Percentiles rank a stretch among this genome's conserved stretches.
Conservation (phyloP, 2,888 invertebrate species). For the Stratiomys singularior region DNA sequence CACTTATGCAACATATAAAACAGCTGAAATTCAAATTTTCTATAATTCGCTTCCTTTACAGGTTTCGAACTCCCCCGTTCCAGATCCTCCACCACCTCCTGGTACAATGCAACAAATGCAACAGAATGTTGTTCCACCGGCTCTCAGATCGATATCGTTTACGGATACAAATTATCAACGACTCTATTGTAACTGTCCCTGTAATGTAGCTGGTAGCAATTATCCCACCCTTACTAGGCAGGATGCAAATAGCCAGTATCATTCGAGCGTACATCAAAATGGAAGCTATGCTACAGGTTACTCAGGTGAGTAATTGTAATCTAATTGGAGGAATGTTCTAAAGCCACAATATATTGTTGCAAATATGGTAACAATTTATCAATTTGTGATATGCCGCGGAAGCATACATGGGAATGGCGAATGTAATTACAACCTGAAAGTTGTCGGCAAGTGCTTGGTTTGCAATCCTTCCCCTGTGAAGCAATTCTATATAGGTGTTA, state of each 20-base stretch:
- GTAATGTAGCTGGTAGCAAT: constrained; percentile 42
- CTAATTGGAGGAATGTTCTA: neutral
- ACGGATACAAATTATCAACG: constrained; percentile 50
- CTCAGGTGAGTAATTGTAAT: constrained; percentile 47
- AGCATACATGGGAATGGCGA: too few relatives aligned
- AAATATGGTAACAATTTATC: too few relatives aligned
- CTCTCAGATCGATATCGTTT: constrained; percentile 48
- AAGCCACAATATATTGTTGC: too few relatives aligned
- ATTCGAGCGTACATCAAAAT: constrained; percentile 50
- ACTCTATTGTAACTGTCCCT: constrained; percentile 48
- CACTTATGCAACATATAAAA: neutral
- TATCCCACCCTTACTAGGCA: constrained; percentile 48
- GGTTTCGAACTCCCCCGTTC: constrained; percentile 53
- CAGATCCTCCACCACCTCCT: constrained; percentile 53
- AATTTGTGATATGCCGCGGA: too few relatives aligned
- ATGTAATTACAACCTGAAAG: too few relatives aligned
- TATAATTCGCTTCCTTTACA: neutral
- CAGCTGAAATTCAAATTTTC: neutral
- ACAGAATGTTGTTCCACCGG: constrained; percentile 41
- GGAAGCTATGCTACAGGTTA: constrained; percentile 51
- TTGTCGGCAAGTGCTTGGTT: too few relatives aligned
- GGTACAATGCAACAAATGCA: constrained; percentile 41
- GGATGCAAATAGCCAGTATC: constrained; percentile 47
- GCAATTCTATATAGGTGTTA: too few relatives aligned
- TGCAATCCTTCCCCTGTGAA: too few relatives aligned